Base-by-base conservation (phyloP, 2,797 vertebrate species). In the Hyperoplus immaculatus region DNA sequence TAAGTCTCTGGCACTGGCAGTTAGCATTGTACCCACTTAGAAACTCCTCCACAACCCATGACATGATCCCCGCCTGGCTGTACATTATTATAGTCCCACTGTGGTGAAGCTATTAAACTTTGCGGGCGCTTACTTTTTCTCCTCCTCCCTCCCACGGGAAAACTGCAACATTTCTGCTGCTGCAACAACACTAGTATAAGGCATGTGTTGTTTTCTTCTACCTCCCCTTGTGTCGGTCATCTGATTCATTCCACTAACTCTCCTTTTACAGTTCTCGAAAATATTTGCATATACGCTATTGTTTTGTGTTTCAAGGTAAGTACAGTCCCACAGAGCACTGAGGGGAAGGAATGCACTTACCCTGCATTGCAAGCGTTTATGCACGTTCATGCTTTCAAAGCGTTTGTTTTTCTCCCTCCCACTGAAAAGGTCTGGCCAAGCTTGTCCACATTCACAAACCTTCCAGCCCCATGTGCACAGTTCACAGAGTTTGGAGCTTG, bases 101-200 rank as follows among this genome's bases (percentile, higher is more conserved):
- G 80, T 77, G 78, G 85, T 80, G 62, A 78, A 85, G 72, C 82
- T 84, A 83, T 89, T 88, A 83, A 83, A 86, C 70, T 87, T 73
- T 71, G 75, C 63, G 78, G 77, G 71, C 75, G 1, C 76, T 85
- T 55, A 54, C 36, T 79, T 70, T 73, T 68, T 81, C 58, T 72
- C 63, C 50, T 65, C 21, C 64, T 58, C 69, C 29, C 29, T 68
- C 47, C 54, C 75, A 55, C 83, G 86, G 87, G 89, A 91, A 87
- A 79, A 84, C 78, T 75, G 77, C 63, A 89, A 72, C 80, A 85
- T 89, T 90, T 88, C 67, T 57, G 13, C 75, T 63, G 47, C 75
- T 80, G 60, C 36, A 58, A 54, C 70, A 29, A 1, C 53, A 47
- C 64, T 60, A 57, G 62, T 66, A 80, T 72, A 69, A 84, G 73